Base-by-base conservation (phyloP, 2,888 invertebrate genomes). In the Lysandra bellargus region DNA sequence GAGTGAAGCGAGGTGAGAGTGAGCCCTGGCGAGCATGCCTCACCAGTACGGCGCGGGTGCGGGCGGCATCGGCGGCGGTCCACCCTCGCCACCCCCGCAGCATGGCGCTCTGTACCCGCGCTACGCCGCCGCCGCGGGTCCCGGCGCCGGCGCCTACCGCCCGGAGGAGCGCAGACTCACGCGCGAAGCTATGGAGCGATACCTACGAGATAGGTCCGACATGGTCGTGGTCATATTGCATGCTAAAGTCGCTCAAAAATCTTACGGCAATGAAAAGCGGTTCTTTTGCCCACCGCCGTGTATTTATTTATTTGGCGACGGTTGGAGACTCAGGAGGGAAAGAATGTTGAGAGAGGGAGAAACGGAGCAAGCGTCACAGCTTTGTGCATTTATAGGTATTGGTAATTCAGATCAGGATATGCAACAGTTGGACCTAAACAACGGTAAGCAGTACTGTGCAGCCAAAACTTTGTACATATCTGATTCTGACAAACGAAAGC, bases 271-370 rank as follows among this genome's bases (percentile, higher is more conserved):
- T 91, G 99, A 99, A 89, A 99, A 99, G 92, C 96, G 99, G 82
- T 99, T 99, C 95, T 99, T 99, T 95, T 99, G 99, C 86, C 99
- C 99, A 0, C 99, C 99, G 0, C 99, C 99, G 0, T 99, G 99
- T 91, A 99, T 99, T 87, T 99, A 99, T 92, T 95, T 99, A 83
- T 98, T 98, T 87, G 99, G 99, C n/a, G 98, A 98, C 85, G 99
- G 99, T 17, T 99, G 99, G 99, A 96, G 98, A 88, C 96, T 98
- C 92, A 96, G 99, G 81, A 98, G 98, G 86, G 99, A 99, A 90
- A 98, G 98, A 88, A 98, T 99, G 97, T 92, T 98, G 84, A 96
- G 98, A 17, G 98, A 98, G 86, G 98, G 98, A 5, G 98, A 98
- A 89, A 96, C 96, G 0, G 98, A 98, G 87, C 98, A 98, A 87